Conservation (phyloP, 2,113 vertebrate species). For the Rynchops niger region DNA sequence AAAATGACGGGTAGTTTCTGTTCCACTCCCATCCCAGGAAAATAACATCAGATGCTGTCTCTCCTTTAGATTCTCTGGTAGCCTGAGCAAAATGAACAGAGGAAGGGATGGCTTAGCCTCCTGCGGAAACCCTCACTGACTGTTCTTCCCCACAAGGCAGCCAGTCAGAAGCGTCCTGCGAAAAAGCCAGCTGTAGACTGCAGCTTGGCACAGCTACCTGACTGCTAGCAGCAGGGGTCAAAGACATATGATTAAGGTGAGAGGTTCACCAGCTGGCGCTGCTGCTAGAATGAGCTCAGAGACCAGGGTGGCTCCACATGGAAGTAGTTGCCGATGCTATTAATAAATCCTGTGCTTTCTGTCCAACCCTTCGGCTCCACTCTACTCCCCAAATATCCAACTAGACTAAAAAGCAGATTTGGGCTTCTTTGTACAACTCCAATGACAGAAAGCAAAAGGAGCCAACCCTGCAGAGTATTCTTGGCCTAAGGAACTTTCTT, state of each 20-base stretch:
- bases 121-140: neutral
- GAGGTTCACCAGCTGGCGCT: slow-evolving; percentile 3
- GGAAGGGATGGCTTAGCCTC: neutral
- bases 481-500: neutral
- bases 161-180: neutral
- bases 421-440: neutral
- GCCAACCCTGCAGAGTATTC: neutral
- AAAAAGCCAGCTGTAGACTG: neutral
- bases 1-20: neutral
- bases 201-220: neutral
- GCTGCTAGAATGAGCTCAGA: slow-evolving; percentile 24
- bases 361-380: neutral
- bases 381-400: neutral
- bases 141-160: neutral
- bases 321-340: neutral
- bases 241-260: neutral
- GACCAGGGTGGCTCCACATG: neutral
- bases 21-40: neutral
- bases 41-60: neutral
- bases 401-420: neutral
- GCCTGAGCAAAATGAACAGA: neutral
- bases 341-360: slow-evolving; percentile 20
- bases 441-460: neutral
- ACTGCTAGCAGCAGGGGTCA: slow-evolving; percentile 16
- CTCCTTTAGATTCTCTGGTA: neutral